phyloP scores from a whole-genome alignment of 2,888 invertebrate species.

The Drosophila hamatofila region DNA sequence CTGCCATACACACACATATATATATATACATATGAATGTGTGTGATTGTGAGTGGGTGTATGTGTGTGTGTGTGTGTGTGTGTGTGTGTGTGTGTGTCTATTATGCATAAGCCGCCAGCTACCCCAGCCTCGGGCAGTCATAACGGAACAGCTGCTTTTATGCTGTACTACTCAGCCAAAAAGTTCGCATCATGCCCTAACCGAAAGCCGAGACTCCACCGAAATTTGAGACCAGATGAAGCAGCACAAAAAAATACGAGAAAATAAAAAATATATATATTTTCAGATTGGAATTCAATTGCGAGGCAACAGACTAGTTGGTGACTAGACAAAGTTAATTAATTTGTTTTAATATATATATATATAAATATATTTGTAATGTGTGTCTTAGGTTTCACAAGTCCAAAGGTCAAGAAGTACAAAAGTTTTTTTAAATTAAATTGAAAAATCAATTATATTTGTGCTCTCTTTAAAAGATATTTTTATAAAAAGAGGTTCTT shows the following conservation, averaged over 20 bases:
- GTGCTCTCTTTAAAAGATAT: not conserved
- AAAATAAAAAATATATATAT: not conserved
- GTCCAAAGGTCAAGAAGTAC: not conserved
- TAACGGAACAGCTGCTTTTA: conserved; percentile 71
- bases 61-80: not conserved
- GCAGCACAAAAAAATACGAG: conserved; percentile 27
- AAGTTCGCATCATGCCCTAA: conserved; percentile 55
- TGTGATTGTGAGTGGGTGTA: too few species aligned
- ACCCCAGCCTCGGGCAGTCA: conserved; percentile 26
- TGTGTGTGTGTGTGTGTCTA: conserved; percentile 49
- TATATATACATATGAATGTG: not conserved
- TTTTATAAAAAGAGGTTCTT: too few species aligned
- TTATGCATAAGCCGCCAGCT: conserved; percentile 63
- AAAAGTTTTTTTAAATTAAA: not conserved
- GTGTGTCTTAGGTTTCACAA: not conserved
- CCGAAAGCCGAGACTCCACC: conserved; percentile 12
- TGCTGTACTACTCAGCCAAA: conserved; percentile 49
- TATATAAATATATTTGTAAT: not conserved
- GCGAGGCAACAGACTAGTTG: not conserved
- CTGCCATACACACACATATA: conserved; percentile 21
- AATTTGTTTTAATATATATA: conserved; percentile 21
- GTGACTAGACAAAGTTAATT: conserved; percentile 18
- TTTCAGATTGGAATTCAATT: conserved; percentile 1
- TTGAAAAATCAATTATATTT: not conserved
- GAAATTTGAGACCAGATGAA: conserved; percentile 33